Conservation (phyloP, 2,797 vertebrate genomes). For the Odontamblyopus lacepedii region DNA sequence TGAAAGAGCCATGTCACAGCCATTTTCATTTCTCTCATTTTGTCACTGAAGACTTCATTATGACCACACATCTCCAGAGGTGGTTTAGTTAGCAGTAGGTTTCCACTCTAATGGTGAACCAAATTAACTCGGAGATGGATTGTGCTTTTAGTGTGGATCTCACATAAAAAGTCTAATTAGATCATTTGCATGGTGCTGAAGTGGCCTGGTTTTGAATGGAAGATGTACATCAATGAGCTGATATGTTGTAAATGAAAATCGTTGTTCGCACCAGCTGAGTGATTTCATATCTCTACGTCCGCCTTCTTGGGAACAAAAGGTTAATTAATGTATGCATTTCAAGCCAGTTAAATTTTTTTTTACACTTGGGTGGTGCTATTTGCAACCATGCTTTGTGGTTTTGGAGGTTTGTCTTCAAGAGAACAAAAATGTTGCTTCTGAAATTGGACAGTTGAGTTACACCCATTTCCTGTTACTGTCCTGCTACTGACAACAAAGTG, state of each 20-base stretch:
- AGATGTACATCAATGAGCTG: slow-evolving; percentile 15
- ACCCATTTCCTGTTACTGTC: slow-evolving; percentile 59
- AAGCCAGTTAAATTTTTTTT: neutral
- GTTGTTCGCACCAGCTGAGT: neutral
- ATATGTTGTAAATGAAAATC: neutral
- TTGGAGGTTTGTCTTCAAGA: neutral
- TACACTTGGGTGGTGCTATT: neutral
- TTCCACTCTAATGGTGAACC: slow-evolving; percentile 41
- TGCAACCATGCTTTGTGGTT: neutral
- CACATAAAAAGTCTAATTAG: slow-evolving; percentile 48
- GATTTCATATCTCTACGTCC: slow-evolving; percentile 1
- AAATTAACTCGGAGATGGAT: slow-evolving; percentile 54
- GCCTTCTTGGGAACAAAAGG: neutral
- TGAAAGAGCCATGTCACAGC: slow-evolving; percentile 15
- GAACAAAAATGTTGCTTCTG: slow-evolving; percentile 26
- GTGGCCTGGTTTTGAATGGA: slow-evolving; percentile 10
- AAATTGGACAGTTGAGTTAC: slow-evolving; percentile 26
- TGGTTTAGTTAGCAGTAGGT: slow-evolving; percentile 35
- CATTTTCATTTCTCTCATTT: slow-evolving; percentile 22
- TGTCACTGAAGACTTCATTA: slow-evolving; percentile 27
- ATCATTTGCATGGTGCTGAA: slow-evolving; percentile 53
- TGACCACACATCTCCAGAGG: slow-evolving; percentile 37
- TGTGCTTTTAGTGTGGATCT: slow-evolving; percentile 19
- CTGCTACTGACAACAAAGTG: slow-evolving; percentile 13
- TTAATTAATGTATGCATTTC: slow-evolving; percentile 6